phyloP scores from a whole-genome alignment of 2,888 invertebrate genomes.

The Apeira syringaria region DNA sequence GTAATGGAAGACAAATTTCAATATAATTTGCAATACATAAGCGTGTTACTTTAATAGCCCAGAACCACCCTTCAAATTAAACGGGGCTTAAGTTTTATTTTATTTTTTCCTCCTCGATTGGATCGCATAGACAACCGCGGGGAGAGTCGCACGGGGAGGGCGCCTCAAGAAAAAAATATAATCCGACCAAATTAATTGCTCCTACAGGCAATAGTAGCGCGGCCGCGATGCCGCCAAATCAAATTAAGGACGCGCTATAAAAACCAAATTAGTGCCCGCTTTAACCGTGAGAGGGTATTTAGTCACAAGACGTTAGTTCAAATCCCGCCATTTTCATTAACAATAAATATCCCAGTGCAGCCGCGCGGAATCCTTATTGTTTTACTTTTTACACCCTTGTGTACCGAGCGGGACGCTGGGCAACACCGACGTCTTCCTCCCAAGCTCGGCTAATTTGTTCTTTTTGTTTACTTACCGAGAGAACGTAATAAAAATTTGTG shows the following conservation, averaged over 20 bases:
- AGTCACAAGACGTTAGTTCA: slow-evolving; percentile 84
- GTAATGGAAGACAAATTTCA: slow-evolving; percentile 85
- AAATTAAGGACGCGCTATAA: slow-evolving; percentile 84
- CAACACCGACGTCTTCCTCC: slow-evolving; percentile 67
- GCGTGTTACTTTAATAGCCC: slow-evolving; percentile 85
- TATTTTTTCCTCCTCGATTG: slow-evolving; percentile 77
- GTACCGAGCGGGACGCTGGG: slow-evolving; percentile 62
- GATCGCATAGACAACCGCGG: slow-evolving; percentile 61
- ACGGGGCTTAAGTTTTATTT: slow-evolving; percentile 84
- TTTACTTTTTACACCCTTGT: slow-evolving; percentile 84
- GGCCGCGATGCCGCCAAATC: slow-evolving; percentile 83
- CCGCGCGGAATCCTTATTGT: slow-evolving; percentile 82
- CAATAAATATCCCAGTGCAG: slow-evolving; percentile 83
- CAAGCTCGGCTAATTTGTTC: slow-evolving; percentile 77
- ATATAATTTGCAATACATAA: slow-evolving; percentile 85
- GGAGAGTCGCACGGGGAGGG: slow-evolving; percentile 54
- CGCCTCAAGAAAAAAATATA: slow-evolving; percentile 73
- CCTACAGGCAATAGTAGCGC: slow-evolving; percentile 78
- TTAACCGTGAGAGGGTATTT: slow-evolving; percentile 83
- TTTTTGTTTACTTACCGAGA: slow-evolving; percentile 80
- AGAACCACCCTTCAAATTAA: slow-evolving; percentile 85
- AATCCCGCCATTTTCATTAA: slow-evolving; percentile 84
- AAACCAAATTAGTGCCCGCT: slow-evolving; percentile 85
- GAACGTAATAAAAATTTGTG: slow-evolving; percentile 82
- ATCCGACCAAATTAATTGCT: slow-evolving; percentile 83